Evolutionary conservation across 2,797 vertebrate species (phyloP), one percentile per base, ranked within the genome.

Genomic region (Morelia viridis): DNA sequence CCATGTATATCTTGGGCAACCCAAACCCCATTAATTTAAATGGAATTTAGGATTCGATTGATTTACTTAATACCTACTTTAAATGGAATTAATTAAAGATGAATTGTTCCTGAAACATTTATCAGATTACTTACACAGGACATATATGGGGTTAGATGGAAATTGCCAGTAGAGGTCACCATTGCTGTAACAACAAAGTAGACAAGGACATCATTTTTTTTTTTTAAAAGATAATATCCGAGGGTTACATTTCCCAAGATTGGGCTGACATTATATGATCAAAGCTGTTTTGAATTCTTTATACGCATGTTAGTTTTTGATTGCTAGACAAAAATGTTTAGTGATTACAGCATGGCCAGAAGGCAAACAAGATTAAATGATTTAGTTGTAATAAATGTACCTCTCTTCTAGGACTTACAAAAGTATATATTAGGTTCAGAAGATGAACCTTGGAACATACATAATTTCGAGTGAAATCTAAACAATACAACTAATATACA

Each of bases 151-250:
- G 0, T 28, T 28, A 87, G 86, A 31, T 87, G 19, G 57, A 10
- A n/a, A 50, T 80, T 93, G 93, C 96, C 95, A 88, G 96, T 94
- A 96, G 96, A 96, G 96, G 95, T 96, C 96, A 91, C 56, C 93
- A 26, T 65, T 90, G 93, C 92, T 88, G 94, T 90, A 85, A 88
- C 0, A 0, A 5, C 41, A 90, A 89, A 85, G 83, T 85, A 87
- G 85, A 87, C 57, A 19, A n/a, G 89, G 95, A 2, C 83, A 93
- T 91, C 94, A 92, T 89, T 58, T 10, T 11, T 10, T 11, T 56
- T 85, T 53, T 86, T 19, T 15, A 50, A 64, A 88, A 88, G 65
- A 88, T 35, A 41, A 83, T 85, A 87, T 91, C 90, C n/a, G 61
- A 89, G 68, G 61, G 90, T 85, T 56, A 83, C 85, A 89, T 57